phyloP scores from a whole-genome alignment of 2,797 vertebrate genomes.

The Acanthurus leucopareius region DNA sequence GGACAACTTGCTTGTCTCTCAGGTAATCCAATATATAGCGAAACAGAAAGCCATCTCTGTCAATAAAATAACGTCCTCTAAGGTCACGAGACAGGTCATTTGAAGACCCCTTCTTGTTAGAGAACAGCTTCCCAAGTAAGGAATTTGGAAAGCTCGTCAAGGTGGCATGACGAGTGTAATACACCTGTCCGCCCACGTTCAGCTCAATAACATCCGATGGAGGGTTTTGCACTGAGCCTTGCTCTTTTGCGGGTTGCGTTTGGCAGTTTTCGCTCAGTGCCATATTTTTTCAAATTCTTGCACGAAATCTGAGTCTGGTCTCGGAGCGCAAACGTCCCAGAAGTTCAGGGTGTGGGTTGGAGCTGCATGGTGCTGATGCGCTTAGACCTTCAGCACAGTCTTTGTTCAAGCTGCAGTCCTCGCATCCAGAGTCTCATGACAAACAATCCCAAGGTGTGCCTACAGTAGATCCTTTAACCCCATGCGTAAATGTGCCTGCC shows the following conservation, averaged over 20 bases:
- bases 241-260: conserved; percentile 92
- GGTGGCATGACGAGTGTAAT: conserved; percentile 95
- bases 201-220: conserved; percentile 96
- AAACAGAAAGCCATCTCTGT: conserved; percentile 98
- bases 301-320: conserved; percentile 47
- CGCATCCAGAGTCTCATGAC: conserved; percentile 57
- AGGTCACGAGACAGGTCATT: conserved; percentile 95
- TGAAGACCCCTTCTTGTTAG: conserved; percentile 90
- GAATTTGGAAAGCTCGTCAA: conserved; percentile 94
- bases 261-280: conserved; percentile 97
- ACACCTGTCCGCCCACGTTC: conserved; percentile 98
- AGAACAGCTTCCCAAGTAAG: conserved; percentile 96
- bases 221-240: conserved; percentile 86
- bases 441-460: conserved; percentile 67
- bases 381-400: conserved; percentile 55
- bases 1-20: conserved; percentile 96
- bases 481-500: conserved; percentile 72
- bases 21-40: conserved; percentile 98
- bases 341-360: conserved; percentile 71
- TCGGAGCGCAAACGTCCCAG: conserved; percentile 63
- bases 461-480: conserved; percentile 57
- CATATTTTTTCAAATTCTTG: conserved; percentile 81
- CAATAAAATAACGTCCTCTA: conserved; percentile 97
- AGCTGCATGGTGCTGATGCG: conserved; percentile 64
- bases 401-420: conserved; percentile 54